A percentile compares a stretch with the other conserved stretches of the same genome.
Conservation (phyloP, 2,888 invertebrate species). For the Gortyna flavago region DNA sequence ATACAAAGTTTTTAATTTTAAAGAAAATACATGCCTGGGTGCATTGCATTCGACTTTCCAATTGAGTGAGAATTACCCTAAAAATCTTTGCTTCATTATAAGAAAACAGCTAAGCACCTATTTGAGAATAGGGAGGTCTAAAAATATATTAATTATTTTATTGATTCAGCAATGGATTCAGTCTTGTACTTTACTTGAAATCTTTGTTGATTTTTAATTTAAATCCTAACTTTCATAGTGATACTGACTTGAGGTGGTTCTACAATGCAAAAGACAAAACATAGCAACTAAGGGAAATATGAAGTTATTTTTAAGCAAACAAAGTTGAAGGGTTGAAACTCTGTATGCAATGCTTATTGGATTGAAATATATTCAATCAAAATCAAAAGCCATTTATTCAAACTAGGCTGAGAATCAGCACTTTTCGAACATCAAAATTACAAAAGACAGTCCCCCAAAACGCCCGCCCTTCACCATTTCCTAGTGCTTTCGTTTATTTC, state of each 20-base stretch:
- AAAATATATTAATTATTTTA: not conserved
- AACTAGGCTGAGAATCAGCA: too few species aligned
- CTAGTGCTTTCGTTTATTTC: too few species aligned
- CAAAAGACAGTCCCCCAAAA: too few species aligned
- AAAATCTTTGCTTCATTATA: not conserved
- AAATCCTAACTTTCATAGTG: conserved; percentile 11
- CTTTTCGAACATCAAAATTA: too few species aligned
- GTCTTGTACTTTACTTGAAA: not conserved
- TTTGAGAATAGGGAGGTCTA: not conserved
- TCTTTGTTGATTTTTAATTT: not conserved
- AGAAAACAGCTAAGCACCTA: not conserved
- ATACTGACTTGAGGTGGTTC: not conserved
- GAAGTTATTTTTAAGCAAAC: conserved; percentile 9
- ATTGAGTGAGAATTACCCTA: not conserved
- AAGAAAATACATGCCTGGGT: not conserved
- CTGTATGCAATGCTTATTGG: not conserved
- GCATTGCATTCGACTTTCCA: not conserved
- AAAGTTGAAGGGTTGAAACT: conserved; percentile 17
- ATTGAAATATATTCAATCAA: not conserved
- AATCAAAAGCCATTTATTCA: too few species aligned
- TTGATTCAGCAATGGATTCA: not conserved
- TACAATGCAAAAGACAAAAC: not conserved
- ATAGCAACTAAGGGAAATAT: conserved; percentile 9
- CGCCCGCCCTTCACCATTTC: too few species aligned
- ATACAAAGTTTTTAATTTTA: not conserved